Base-by-base conservation (phyloP, 2,797 vertebrate genomes). In the Centroberyx gerrardi region DNA sequence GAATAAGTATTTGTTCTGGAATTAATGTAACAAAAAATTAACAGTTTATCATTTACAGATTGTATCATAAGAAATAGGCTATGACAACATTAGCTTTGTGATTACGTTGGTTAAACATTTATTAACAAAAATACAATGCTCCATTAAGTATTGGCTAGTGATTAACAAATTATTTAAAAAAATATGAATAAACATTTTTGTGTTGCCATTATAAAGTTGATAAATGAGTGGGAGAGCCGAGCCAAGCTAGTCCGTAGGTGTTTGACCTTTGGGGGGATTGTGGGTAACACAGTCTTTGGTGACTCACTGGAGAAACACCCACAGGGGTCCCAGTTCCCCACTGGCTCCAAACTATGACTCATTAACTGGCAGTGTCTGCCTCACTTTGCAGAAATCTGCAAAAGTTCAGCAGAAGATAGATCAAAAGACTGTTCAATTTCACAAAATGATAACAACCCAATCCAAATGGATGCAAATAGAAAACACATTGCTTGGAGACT, bases 221-320 rank as follows among this genome's bases (percentile, higher is more conserved):
- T 54, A 51, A 70, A 75, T 40, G 28, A 73, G 8, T 28, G 46
- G 10, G 40, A 62, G 73, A 42, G 40, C 10, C 40, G 51, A 13
- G 6, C 22, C 44, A 58, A 72, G 42, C 13, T 10, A 55, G 28
- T 36, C 51, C 0, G 4, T 72, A 66, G 62, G 48, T 33, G 28
- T 64, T 58, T 76, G 66, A 78, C 68, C 73, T 81, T 58, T 59
- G 31, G 22, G 60, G 67, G 10, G 54, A 51, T 55, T 65, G 60
- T 65, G 54, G 62, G 62, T 63, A 70, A 72, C 2, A 0, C 53
- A 79, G 44, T 31, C 15, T 7, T 65, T 63, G 33, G 10, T 82
- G 80, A 83, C 40, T 86, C 78, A 83, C 51, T 33, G 49, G 36
- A 36, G 54, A 66, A 62, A 64, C 13, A 36, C 40, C 68, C 22